Percentiles rank a stretch among this genome's conserved stretches.
phyloP scores from a whole-genome alignment of 1,140 invertebrate genomes.

The Tetranychus urticae region DNA sequence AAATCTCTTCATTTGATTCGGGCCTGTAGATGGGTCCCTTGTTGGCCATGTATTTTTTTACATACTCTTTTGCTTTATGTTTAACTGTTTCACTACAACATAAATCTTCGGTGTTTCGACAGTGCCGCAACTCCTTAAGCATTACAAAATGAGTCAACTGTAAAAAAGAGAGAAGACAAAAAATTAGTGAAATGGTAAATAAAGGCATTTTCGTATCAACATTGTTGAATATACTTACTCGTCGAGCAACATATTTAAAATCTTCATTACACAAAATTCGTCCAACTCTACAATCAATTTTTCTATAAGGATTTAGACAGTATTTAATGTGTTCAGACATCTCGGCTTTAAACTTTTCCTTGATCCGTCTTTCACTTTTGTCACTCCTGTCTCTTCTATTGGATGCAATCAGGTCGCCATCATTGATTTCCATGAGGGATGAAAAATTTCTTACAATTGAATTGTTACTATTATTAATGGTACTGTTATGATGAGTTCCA shows the following conservation, averaged over 20 bases:
- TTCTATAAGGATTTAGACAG: slow-evolving; percentile 66
- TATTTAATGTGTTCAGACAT: slow-evolving; percentile 75
- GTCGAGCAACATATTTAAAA: slow-evolving; percentile 83
- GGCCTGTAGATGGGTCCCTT: slow-evolving; percentile 28
- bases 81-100: slow-evolving; percentile 76
- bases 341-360: slow-evolving; percentile 60
- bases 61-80: slow-evolving; percentile 76
- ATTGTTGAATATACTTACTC: slow-evolving; percentile 32
- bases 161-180: slow-evolving; percentile 12
- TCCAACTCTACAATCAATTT: slow-evolving; percentile 53
- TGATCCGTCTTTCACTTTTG: slow-evolving; percentile 32
- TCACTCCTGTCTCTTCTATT: slow-evolving; percentile 24
- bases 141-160: slow-evolving; percentile 90
- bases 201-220: neutral
- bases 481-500: too few species aligned
- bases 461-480: neutral
- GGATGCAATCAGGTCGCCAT: slow-evolving; percentile 18
- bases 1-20: neutral
- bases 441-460: neutral
- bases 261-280: slow-evolving; percentile 68
- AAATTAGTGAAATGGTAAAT: neutral
- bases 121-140: slow-evolving; percentile 81
- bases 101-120: slow-evolving; percentile 56
- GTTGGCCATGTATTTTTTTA: slow-evolving; percentile 85
- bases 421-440: neutral